phyloP scores from a whole-genome alignment of 2,113 vertebrate species.

The Urocitellus parryii region DNA sequence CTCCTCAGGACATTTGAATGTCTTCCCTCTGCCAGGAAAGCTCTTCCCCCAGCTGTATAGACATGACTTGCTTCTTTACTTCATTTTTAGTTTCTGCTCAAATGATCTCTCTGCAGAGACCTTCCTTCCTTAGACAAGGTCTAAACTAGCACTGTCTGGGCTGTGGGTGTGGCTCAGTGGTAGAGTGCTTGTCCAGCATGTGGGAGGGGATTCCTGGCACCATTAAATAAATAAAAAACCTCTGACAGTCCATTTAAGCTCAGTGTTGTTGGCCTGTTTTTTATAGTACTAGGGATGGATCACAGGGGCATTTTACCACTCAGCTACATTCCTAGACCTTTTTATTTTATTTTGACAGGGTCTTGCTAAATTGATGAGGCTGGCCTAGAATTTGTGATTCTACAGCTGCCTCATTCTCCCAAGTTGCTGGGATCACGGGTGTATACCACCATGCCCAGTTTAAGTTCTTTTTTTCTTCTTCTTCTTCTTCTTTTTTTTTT shows the following conservation, averaged over 20 bases:
- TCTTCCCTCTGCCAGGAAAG: not conserved
- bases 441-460: no score
- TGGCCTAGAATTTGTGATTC: no score
- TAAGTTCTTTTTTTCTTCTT: no score
- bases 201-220: no score
- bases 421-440: no score
- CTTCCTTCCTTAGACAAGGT: not conserved
- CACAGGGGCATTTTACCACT: no score
- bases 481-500: no score
- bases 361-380: no score
- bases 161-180: not conserved
- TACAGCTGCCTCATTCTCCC: no score
- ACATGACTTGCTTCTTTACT: not conserved
- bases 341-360: no score
- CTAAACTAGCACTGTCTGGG: not conserved
- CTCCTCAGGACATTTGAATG: not conserved
- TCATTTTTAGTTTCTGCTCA: slow-evolving; percentile 20
- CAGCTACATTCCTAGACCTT: no score
- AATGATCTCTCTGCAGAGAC: not conserved
- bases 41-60: not conserved
- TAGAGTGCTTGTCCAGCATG: not conserved
- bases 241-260: not conserved
- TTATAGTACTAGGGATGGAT: no score
- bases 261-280: not conserved
- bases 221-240: not conserved